Percentiles rank a stretch among this genome's conserved stretches.
Conservation (phyloP, 2,113 vertebrate genomes). For the Neopipo cinnamomea region DNA sequence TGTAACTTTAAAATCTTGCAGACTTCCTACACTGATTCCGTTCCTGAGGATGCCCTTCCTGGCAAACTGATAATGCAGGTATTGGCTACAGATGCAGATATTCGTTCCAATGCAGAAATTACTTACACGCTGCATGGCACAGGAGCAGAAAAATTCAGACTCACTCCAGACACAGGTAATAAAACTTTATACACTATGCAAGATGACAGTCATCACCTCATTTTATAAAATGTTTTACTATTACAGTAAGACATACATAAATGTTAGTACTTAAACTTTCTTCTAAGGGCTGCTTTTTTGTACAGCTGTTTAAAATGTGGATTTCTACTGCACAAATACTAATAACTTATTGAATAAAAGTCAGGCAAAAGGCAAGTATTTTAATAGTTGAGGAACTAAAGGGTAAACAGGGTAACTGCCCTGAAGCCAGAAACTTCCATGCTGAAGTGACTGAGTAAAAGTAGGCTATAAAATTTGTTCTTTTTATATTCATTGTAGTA, state of each 20-base stretch:
- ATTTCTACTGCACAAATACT: background rate
- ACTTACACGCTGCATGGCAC: conserved; percentile 85
- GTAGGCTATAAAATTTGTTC: background rate
- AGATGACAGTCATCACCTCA: background rate
- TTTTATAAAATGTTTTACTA: background rate
- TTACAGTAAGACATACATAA: background rate
- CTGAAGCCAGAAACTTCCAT: background rate
- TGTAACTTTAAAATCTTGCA: conserved; percentile 62
- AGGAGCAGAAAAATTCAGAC: conserved; percentile 87
- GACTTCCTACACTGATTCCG: conserved; percentile 83
- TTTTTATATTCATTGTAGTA: background rate
- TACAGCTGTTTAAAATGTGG: background rate
- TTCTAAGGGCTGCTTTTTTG: background rate
- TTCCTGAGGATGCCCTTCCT: conserved; percentile 87
- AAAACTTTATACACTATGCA: background rate
- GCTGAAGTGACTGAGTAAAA: background rate
- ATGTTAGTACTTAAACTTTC: background rate
- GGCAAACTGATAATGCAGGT: conserved; percentile 90
- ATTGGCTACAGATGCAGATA: conserved; percentile 90
- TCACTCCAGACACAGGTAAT: conserved; percentile 90
- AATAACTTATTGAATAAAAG: background rate
- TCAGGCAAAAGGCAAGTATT: background rate
- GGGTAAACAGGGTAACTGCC: background rate
- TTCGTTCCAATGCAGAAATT: conserved; percentile 94
- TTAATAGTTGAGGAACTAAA: background rate